Percentiles rank a stretch among this genome's conserved stretches.
Conservation (phyloP, 2,113 vertebrate species). For the Loxodonta africana region DNA sequence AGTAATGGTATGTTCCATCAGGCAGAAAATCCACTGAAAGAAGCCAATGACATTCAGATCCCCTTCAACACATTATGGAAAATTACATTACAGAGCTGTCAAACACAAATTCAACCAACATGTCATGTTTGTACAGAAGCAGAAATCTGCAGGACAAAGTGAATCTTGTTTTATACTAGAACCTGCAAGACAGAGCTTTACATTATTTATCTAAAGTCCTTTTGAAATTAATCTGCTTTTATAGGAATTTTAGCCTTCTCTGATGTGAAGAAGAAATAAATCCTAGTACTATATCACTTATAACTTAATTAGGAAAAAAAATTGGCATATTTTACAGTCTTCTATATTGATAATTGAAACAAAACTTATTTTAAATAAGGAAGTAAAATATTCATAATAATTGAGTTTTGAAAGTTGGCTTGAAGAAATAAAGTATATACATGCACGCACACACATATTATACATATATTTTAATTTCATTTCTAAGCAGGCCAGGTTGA, state of each 20-base stretch:
- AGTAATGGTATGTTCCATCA: conserved; percentile 55
- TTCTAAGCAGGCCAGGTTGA: background rate
- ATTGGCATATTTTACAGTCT: background rate
- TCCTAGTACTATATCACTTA: background rate
- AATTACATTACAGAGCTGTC: conserved; percentile 69
- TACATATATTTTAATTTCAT: background rate
- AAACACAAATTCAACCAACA: conserved; percentile 62
- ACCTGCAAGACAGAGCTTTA: background rate
- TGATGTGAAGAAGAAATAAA: background rate
- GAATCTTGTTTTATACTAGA: conserved; percentile 25
- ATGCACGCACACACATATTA: no score
- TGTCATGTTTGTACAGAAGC: conserved; percentile 57
- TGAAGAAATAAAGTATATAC: background rate
- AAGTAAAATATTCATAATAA: background rate
- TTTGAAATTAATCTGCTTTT: background rate
- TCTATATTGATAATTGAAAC: background rate
- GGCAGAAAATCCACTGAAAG: conserved; percentile 61
- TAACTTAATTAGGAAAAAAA: background rate
- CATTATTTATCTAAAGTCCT: background rate
- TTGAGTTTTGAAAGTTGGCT: background rate
- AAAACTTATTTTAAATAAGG: background rate
- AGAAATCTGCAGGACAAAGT: conserved; percentile 36
- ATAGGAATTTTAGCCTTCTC: background rate
- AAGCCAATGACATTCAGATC: conserved; percentile 61
- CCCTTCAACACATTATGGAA: conserved; percentile 66